Base-by-base conservation (phyloP, 2,113 vertebrate species). In the Felis chaus region DNA sequence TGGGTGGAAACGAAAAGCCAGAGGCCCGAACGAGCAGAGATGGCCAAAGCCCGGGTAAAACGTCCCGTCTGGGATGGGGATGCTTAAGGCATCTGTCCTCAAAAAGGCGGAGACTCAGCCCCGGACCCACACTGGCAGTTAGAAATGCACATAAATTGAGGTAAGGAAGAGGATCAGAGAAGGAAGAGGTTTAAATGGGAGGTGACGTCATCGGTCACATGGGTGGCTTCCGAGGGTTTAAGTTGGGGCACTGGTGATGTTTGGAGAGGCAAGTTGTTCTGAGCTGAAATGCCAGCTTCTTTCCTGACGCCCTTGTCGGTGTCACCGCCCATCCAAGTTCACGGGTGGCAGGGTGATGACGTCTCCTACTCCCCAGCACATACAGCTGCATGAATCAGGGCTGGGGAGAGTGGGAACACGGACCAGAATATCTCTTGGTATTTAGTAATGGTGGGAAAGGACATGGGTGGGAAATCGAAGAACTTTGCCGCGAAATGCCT, bases 401-500 rank as follows among this genome's bases (percentile, higher is more conserved):
- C 91, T 55, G 19, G 65, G 94, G 73, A 94, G 97, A 61, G 94
- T 68, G 10, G 41, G 87, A 61, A 39, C 39, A 3, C 5, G 13
- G 68, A 87, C 91, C 61, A 71, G 97, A 97, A 97, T 94, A 95
- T 85, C 95, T 85, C 96, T 88, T 95, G 95, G 91, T 79, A 97
- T 97, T 98, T 97, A 84, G 79, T 71, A 29, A 39, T 6, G 36
- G 36, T 15, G 76, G 25, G 95, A 95, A 94, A 92, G 89, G 81
- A 91, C 63, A 15, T 0, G 76, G 61, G 57, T 4, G 31, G 73
- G 53, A 31, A 94, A 71, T 29, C 53, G n/a, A 16, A 78, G 71
- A 21, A 27, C 57, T 45, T 55, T 23, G 66, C 31, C 0, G 73
- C 88, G 41, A 25, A 29, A 41, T 48, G 91, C 95, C 65, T 78